Percentiles rank a stretch among this genome's conserved stretches.
Conservation (phyloP, 2,113 vertebrate species). For the Brienomyrus brachyistius region DNA sequence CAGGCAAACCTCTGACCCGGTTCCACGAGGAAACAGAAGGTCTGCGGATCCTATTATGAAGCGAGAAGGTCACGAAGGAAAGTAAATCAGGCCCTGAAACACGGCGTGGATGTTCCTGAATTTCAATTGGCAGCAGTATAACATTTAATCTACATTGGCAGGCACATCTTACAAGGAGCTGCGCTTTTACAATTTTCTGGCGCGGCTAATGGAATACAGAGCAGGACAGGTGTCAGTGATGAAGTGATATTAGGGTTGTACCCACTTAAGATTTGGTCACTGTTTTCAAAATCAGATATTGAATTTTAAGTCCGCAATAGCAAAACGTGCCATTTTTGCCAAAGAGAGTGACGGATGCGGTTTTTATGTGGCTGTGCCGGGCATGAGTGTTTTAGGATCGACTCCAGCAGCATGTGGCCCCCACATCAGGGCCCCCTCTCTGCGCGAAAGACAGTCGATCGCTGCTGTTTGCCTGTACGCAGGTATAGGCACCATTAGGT, state of each 20-base stretch:
- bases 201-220: neutral
- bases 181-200: neutral
- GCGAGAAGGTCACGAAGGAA: neutral
- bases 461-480: neutral
- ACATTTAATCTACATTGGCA: neutral
- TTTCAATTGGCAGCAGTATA: neutral
- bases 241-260: neutral
- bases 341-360: neutral
- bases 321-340: neutral
- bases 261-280: conserved; percentile 1
- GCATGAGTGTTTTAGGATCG: neutral
- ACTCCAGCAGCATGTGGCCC: neutral
- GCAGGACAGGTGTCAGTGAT: neutral
- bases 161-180: neutral
- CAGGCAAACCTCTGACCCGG: neutral
- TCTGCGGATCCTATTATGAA: neutral
- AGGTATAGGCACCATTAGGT: neutral
- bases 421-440: neutral
- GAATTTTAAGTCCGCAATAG: neutral
- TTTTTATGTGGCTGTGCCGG: neutral
- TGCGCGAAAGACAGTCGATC: too few species aligned
- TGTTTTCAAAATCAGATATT: neutral
- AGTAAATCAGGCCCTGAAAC: neutral
- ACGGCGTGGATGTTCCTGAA: neutral
- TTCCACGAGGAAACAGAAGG: neutral